Evolutionary conservation across 2,888 invertebrate genomes (phyloP).

Genomic region (Hyalella azteca): DNA sequence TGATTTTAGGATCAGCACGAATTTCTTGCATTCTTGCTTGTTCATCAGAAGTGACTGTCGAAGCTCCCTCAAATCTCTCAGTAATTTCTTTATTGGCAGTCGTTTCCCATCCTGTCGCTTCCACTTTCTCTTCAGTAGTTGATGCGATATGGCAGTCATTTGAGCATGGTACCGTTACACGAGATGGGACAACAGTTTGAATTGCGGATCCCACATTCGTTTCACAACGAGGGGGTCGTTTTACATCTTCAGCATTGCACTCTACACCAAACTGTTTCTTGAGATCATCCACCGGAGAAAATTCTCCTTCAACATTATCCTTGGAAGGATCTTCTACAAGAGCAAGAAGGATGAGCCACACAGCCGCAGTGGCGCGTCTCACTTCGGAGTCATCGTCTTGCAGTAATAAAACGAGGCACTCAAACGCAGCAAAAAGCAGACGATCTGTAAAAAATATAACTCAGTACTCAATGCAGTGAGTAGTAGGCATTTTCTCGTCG

Average conservation of each 20-base stretch:
- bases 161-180: neutral
- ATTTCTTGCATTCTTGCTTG: neutral
- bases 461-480: no score
- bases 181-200: neutral
- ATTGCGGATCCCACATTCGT: no score
- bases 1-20: no score
- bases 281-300: constrained; percentile 17
- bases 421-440: neutral
- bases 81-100: neutral
- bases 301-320: neutral
- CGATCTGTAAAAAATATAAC: constrained; percentile 6
- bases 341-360: neutral
- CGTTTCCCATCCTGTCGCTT: no score
- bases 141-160: no score
- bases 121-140: no score
- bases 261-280: constrained; percentile 16
- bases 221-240: no score
- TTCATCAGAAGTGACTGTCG: neutral
- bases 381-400: neutral
- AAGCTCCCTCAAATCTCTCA: neutral
- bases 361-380: neutral
- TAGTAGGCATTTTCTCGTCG: no score
- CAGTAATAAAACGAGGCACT: neutral
- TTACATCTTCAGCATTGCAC: no score
- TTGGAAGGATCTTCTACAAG: neutral